Conservation (phyloP, 2,113 vertebrate genomes). For the Callocephalon fimbriatum region DNA sequence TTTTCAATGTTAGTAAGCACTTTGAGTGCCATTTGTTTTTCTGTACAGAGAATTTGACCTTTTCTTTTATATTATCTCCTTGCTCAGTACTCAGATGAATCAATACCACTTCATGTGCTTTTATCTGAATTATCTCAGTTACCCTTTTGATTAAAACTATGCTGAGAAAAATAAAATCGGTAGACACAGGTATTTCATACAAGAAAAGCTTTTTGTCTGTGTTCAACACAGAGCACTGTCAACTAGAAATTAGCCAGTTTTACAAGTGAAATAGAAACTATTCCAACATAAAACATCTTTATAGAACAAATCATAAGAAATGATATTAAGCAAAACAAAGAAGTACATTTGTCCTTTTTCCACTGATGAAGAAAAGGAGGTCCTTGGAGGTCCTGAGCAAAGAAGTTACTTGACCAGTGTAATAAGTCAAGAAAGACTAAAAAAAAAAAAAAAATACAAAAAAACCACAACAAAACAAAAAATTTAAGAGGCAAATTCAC, state of each 20-base stretch:
- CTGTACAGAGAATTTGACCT: neutral
- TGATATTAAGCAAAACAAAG: neutral
- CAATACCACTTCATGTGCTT: neutral
- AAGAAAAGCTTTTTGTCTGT: neutral
- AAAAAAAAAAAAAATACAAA: neutral
- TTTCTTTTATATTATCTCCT: neutral
- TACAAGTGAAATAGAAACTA: neutral
- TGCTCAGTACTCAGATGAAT: neutral
- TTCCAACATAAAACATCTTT: neutral
- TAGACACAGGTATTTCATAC: neutral
- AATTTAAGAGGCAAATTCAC: neutral
- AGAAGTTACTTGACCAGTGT: neutral
- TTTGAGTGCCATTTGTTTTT: neutral
- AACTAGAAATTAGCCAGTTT: neutral
- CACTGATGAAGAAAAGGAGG: neutral
- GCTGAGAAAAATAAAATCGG: neutral
- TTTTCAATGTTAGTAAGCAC: neutral
- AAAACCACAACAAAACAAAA: neutral
- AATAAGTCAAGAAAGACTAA: neutral
- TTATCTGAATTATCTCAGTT: neutral
- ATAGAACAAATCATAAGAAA: neutral
- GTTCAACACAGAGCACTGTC: neutral
- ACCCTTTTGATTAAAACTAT: neutral
- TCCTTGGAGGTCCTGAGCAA: neutral
- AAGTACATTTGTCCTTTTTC: neutral